These are phyloP conservation scores for Acestrorhynchus altus DNA, from an alignment of 2,797 vertebrate species.

Conservation along the genomic window DNA sequence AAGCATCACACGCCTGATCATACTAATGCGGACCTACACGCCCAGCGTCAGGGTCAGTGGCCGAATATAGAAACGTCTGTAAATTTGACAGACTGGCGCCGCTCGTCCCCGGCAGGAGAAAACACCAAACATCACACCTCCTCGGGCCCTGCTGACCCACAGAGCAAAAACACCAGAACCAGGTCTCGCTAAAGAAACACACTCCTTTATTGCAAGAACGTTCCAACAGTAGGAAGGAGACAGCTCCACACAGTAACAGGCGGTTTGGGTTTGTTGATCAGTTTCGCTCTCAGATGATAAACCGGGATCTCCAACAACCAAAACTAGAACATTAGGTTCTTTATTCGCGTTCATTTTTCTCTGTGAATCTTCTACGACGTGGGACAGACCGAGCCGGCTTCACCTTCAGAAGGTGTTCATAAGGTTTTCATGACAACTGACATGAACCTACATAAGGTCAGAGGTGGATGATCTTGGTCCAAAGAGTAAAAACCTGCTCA, in stretches of 20 bases:
- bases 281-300: background rate
- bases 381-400: background rate
- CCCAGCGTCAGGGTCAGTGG: background rate
- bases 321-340: background rate
- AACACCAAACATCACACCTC: background rate
- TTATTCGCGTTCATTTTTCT: background rate
- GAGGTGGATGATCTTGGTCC: too few species aligned
- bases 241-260: background rate
- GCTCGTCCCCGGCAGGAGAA: conserved; percentile 1
- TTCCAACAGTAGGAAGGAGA: background rate
- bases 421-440: too few species aligned
- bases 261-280: background rate
- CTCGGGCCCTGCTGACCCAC: background rate
- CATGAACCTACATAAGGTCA: too few species aligned
- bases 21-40: background rate
- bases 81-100: background rate
- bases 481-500: too few species aligned
- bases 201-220: background rate
- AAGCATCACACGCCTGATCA: background rate
- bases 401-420: too few species aligned
- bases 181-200: background rate
- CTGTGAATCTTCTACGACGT: background rate
- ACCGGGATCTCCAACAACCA: background rate
- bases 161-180: background rate
- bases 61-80: background rate